These are phyloP conservation scores for Potorous gilbertii DNA, from an alignment of 2,797 vertebrate genomes.

Conservation along the genomic window DNA sequence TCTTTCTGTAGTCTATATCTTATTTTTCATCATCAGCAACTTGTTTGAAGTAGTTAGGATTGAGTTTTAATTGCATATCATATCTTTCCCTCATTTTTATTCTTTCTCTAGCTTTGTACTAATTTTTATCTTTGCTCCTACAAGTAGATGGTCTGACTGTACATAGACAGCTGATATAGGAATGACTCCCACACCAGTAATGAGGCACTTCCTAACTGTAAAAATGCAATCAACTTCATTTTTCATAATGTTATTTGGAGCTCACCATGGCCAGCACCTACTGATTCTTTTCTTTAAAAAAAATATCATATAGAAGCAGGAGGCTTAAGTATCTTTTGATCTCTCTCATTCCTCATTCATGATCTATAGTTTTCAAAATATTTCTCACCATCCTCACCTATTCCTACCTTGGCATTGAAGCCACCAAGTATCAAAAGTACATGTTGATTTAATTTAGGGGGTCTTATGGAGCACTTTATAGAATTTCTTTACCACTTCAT, in stretches of 20 bases:
- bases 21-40: not conserved
- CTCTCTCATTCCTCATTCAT: not conserved
- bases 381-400: not conserved
- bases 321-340: not conserved
- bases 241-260: not conserved
- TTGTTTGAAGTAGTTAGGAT: not conserved
- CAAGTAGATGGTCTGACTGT: not conserved
- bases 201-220: not conserved
- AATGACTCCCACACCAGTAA: not conserved
- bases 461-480: not conserved
- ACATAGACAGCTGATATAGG: not conserved
- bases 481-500: not conserved
- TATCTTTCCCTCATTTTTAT: not conserved
- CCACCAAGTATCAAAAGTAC: not conserved
- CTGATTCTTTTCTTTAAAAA: not conserved
- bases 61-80: slow-evolving; percentile 3
- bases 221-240: not conserved
- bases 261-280: not conserved
- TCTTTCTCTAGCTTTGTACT: not conserved
- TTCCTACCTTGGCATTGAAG: not conserved
- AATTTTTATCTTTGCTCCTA: not conserved
- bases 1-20: not conserved
- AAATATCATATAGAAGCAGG: not conserved
- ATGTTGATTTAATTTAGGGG: not conserved
- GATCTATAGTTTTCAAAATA: not conserved